Evolutionary conservation across 2,888 invertebrate genomes (phyloP), one percentile per base, ranked within the genome.

Genomic region (Rhopalosiphum nymphaeae): DNA sequence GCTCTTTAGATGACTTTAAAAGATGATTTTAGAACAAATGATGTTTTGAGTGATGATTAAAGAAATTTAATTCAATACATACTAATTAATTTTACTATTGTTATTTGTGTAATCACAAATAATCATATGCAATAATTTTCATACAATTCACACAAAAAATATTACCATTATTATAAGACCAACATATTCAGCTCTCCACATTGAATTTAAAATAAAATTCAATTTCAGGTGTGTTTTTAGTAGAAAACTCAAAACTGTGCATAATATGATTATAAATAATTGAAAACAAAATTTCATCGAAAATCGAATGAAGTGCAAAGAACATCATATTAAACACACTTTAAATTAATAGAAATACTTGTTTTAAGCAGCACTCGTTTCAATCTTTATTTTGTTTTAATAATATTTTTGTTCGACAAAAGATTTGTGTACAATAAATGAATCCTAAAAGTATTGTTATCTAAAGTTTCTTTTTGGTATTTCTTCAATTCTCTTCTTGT

Each of bases 371-470:
- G 78, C 78, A 9, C 36, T 78, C 21, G 36, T 36, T 36, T 78
- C 9, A 36, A 78, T 78, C 78, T 36, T 78, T 78, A 78, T 78
- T 78, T 36, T 78, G 78, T 78, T 78, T 78, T 78, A 78, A 78
- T 42, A 78, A 78, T 78, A 78, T 78, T 78, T 78, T 36, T 36
- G 21, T 78, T 78, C 78, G 36, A 78, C 78, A 78, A 78, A 78
- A 21, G 78, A 67, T 67, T 78, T 78, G 78, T 78, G 36, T 78
- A 78, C 78, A 78, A 78, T 36, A 67, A 78, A 78, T 78, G 78
- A 78, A 78, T 42, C 36, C 21, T 78, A 21, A 78, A 78, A 78
- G 78, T 78, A 78, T 78, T 78, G 7, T 78, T 78, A 78, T 78
- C 78, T 78, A 25, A 36, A 78, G 36, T 78, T 78, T 36, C 21